Base-by-base conservation (phyloP, 2,888 invertebrate genomes). In the Polydrusus cervinus region DNA sequence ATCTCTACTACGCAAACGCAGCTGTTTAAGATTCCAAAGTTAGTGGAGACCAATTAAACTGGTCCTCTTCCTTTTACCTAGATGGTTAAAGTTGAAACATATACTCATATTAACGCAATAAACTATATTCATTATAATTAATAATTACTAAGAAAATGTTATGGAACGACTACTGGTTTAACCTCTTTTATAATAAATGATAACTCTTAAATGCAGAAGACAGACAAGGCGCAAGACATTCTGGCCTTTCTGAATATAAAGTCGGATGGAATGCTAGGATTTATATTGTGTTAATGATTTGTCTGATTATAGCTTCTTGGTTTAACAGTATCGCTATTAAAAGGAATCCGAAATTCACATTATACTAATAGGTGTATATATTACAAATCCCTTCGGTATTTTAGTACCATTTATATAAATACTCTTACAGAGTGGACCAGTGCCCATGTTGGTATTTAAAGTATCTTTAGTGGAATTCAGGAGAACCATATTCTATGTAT, bases 201-300 rank as follows among this genome's bases (percentile, higher is more conserved):
- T 64, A 49, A 65, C 49, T 60, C 8, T 34, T 20, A 68, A 57
- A 66, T 47, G 16, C 38, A 30, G 34, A 43, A 65, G 47, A 10
- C 49, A 47, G 11, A n/a, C 64, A n/a, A 49, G 38, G 13, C n/a
- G 10, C 14, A 30, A 62, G 55, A 34, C 25, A 14, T 55, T 38
- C 53, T 49, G 65, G 49, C 65, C 53, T 66, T 66, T 53, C 16
- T 49, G 34, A 53, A 38, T 5, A 7, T 40, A 55, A 47, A 47
- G 34, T 30, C 55, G 40, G 13, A 9, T 55, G 67, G 67, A 40
- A 68, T 68, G 40, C 38, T 55, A 67, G 53, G 7, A 68, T 68
- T 55, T 68, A 55, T 55, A 68, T 57, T 57, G 67, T 68, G 67
- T 68, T 68, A 68, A 68, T 68, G 53, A 68, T 68, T 68, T 68